Evolutionary conservation across 1,140 invertebrate species (phyloP), one percentile per base, ranked within the genome.

Genomic region (Macrocentrus cingulum): DNA sequence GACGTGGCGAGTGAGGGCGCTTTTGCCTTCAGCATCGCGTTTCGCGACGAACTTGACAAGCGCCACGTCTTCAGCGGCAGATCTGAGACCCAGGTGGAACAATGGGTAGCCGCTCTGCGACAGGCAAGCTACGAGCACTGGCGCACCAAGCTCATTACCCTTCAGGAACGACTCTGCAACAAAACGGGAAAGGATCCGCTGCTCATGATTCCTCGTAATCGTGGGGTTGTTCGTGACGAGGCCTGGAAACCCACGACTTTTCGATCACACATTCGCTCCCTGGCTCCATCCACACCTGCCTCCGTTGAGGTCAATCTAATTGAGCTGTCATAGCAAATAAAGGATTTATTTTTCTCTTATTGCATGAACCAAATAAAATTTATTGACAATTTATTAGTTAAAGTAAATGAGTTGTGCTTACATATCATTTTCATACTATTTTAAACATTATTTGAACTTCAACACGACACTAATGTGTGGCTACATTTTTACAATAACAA

Each of bases 11-110:
- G 79, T 8, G 85, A 83, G 60, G 81, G 84, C 65, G 83, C 82
- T 36, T 88, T 88, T 74, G 84, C 85, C 20, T 88, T 89, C 75
- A 86, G 84, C 39, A 83, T 88, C 66, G 80, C 82, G 18, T 88
- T 80, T 71, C 80, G 82, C 62, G 84, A 87, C 76, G 86, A 88
- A 64, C 83, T 84, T 16, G 85, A 87, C 22, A 87, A 86, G 63
- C 77, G 82, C 13, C 86, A 88, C 67, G 66, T 87, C 18, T 81
- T 88, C 59, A 84, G 84, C 45, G 83, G 83, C n/a, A 77, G 84
- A 50, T 83, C 84, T 20, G 85, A 88, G 67, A 74, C 77, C 32
- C 82, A 84, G 68, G 83, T 85, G 1, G 77, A 84, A 16, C 79
- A 84, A 42, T 88, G 86, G 87, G 81, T 87, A 5, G 72, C 72